Base-by-base conservation (phyloP, 2,113 vertebrate genomes). In the Gymnocephalus cernua region DNA sequence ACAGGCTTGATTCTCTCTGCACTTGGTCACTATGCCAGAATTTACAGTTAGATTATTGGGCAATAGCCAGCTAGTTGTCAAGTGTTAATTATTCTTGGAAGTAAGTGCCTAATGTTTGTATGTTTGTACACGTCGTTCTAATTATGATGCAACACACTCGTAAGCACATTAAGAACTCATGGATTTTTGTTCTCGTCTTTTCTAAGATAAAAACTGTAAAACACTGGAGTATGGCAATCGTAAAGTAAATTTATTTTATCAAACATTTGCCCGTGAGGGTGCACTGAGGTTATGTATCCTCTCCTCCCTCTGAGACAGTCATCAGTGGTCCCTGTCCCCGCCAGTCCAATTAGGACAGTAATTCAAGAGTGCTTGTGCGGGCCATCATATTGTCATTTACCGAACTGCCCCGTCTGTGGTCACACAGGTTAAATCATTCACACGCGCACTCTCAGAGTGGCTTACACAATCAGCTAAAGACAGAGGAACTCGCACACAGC, bases 391-490 rank as follows among this genome's bases (percentile, higher is more conserved):
- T 38, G 70, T 72, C 63, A 25, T 81, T 76, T 66, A 32, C 54
- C 1, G 3, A 67, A 47, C 71, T 45, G 74, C 59, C 68, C 63
- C 3, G 4, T 53, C 27, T 12, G 29, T 64, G 73, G 65, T 68
- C 65, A 73, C 74, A n/a, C 68, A 68, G 89, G 78, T 87, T 81
- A 77, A 77, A 81, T 27, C 59, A 19, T 51, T 70, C 58, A 32
- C 73, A 65, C 50, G 56, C 71, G 77, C 82, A 47, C 62, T 19
- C 70, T 4, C n/a, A 0, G 44, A 66, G 27, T 12, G 2, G 1
- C 57, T 62, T 47, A 12, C 4, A 2, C 83, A 87, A 51, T 84
- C 86, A 80, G 71, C 32, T 66, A 10, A 25, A 83, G 72, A 74
- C 79, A 67, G 71, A 45, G 9, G 77, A 73, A 44, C 38, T 66